Base-by-base conservation (phyloP, 1,140 invertebrate genomes). In the Pogonomyrmex californicus region DNA sequence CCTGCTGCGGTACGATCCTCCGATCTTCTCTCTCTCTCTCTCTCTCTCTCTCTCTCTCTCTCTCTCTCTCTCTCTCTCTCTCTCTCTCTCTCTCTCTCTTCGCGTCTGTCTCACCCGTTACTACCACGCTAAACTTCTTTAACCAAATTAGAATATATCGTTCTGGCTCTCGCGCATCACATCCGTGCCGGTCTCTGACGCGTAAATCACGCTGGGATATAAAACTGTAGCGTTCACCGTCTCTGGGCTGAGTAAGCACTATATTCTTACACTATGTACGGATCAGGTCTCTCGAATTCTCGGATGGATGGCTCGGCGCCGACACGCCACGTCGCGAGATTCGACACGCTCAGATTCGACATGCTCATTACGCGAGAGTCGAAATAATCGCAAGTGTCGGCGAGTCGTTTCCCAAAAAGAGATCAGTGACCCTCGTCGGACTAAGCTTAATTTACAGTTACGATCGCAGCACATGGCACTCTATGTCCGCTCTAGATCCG, bases 101-200 rank as follows among this genome's bases (percentile, higher is more conserved):
- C 85, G 62, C 56, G 58, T 36, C 12, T 23, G 23, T 87, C 63
- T 58, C 63, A 6, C 17, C 36, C 49, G 75, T 79, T 85, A 86
- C 87, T 70, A 66, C 88, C 88, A 81, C 85, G 88, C 87, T 73
- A 88, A 91, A 90, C 88, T 90, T 81, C 88, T 90, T 91, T 88
- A 90, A 91, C 85, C 85, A 91, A 91, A 91, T 91, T 87, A 91
- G 90, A 91, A 91, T 88, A 87, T 82, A 86, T 86, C 79, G 87
- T 87, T 85, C 79, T 82, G 75, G 51, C 62, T 73, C 23, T 49
- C 51, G 75, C 85, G 78, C 86, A 62, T 87, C 85, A 62, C 79
- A 60, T 90, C 30, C 70, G 30, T 36, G 6, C 14, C 44, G 77
- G 71, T 62, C 73, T 66, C 86, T 12, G 65, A 33, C 73, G 47